A percentile compares a stretch with the other conserved stretches of the same genome.
Evolutionary conservation across 2,888 invertebrate species (phyloP).

Genomic region (Seira sanloemensis): DNA sequence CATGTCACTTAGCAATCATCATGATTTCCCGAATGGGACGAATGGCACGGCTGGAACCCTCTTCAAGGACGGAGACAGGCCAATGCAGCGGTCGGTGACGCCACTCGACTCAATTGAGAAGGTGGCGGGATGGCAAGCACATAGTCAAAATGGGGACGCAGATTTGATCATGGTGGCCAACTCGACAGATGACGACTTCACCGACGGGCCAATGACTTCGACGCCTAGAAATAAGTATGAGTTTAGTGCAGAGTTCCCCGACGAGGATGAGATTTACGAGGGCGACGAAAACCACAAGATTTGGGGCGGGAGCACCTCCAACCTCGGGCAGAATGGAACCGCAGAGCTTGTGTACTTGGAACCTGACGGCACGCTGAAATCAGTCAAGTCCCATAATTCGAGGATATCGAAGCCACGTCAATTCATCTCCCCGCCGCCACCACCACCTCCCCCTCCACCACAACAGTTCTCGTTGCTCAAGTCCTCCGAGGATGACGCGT

Average conservation of each 20-base stretch:
- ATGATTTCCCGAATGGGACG: conserved; percentile 74
- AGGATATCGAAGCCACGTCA: conserved; percentile 85
- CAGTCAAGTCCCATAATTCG: conserved; percentile 75
- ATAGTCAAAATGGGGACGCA: conserved; percentile 73
- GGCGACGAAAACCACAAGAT: conserved; percentile 96
- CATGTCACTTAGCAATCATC: conserved; percentile 74
- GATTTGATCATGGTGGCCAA: conserved; percentile 76
- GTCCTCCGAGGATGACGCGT: conserved; percentile 80
- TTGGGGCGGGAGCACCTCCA: conserved; percentile 85
- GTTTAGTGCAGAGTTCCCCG: conserved; percentile 76
- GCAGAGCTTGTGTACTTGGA: conserved; percentile 79
- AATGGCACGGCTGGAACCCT: conserved; percentile 70
- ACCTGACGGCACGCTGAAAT: conserved; percentile 82
- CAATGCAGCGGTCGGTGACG: conserved; percentile 73
- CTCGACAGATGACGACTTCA: conserved; percentile 76
- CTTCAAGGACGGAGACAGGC: conserved; percentile 70
- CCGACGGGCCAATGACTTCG: conserved; percentile 74
- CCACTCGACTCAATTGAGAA: conserved; percentile 76
- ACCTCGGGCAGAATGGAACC: conserved; percentile 80
- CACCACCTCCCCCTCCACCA: conserved; percentile 85
- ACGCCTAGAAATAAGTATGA: conserved; percentile 72
- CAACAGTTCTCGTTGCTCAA: conserved; percentile 77
- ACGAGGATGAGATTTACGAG: conserved; percentile 89
- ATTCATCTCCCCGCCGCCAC: conserved; percentile 86
- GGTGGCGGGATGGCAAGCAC: conserved; percentile 81